Conservation (phyloP, 1,140 invertebrate species). For the Aleiodes sp. region DNA sequence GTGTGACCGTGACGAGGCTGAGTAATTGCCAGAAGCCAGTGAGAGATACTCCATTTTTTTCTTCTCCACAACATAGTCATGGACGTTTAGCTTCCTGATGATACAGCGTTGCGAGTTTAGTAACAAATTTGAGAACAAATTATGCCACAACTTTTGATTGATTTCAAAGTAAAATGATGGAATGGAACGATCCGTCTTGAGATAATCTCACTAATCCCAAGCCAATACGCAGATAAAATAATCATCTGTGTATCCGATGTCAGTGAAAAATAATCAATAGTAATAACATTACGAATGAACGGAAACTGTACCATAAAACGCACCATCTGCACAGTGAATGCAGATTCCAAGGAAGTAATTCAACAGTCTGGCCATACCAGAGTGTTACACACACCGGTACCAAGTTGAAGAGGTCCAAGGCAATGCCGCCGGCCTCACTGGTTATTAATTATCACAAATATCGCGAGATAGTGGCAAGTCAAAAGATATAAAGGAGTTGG, state of each 20-base stretch:
- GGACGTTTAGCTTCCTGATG: no score
- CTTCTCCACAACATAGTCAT: no score
- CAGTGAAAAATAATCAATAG: slow-evolving; percentile 10
- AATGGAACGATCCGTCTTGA: no score
- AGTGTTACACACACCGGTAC: background rate
- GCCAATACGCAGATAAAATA: no score
- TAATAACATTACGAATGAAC: slow-evolving; percentile 23
- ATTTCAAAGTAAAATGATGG: no score
- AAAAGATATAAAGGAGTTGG: background rate
- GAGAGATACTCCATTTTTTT: no score
- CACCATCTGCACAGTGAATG: slow-evolving; percentile 28
- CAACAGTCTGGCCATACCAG: slow-evolving; percentile 4
- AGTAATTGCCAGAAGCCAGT: no score
- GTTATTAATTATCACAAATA: slow-evolving; percentile 42
- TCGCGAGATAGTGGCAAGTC: slow-evolving; percentile 3
- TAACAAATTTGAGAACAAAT: no score
- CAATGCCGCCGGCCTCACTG: background rate
- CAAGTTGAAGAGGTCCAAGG: background rate
- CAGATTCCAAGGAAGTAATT: slow-evolving; percentile 32
- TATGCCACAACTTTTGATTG: no score
- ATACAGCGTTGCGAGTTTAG: no score
- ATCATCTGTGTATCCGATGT: background rate
- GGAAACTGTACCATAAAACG: slow-evolving; percentile 35
- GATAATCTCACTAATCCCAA: no score
- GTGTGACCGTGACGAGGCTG: no score